These are phyloP conservation scores for Prostheceraeus crozeri DNA, from an alignment of 2,888 invertebrate genomes.

Conservation along the genomic window DNA sequence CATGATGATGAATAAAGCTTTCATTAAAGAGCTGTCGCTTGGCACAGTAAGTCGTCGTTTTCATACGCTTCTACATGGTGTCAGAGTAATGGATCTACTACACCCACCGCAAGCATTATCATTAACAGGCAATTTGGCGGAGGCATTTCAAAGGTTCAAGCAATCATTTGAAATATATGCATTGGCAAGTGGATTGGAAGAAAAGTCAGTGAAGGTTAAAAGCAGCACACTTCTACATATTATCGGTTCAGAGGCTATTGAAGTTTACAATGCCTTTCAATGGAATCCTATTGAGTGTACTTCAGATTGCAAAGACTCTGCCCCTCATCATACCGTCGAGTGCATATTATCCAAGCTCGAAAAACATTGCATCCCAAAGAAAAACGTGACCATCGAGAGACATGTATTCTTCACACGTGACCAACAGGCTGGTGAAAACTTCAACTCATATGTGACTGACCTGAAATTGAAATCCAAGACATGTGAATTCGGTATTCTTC, in stretches of 20 bases:
- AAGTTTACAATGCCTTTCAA: not conserved
- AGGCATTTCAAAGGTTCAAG: too few relatives aligned
- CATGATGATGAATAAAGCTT: too few relatives aligned
- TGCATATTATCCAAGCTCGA: conserved; percentile 27
- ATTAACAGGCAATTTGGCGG: too few relatives aligned
- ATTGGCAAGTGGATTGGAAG: too few relatives aligned
- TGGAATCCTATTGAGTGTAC: not conserved
- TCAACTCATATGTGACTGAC: conserved; percentile 25
- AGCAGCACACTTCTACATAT: not conserved
- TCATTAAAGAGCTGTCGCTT: too few relatives aligned
- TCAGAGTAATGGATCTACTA: too few relatives aligned
- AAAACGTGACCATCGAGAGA: conserved; percentile 35
- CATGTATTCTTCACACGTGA: conserved; percentile 10
- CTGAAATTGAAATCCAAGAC: too few relatives aligned
- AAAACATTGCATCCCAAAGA: conserved; percentile 19
- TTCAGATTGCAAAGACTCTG: not conserved
- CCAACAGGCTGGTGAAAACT: conserved; percentile 21
- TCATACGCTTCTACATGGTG: too few relatives aligned
- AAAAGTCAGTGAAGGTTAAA: not conserved
- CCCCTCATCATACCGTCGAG: too few relatives aligned
- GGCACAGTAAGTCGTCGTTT: too few relatives aligned
- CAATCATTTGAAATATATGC: too few relatives aligned
- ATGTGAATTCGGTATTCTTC: not conserved
- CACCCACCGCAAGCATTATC: too few relatives aligned
- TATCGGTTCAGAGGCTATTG: not conserved